Evolutionary conservation across 2,888 invertebrate genomes (phyloP).

Genomic region (Polydrusus pterygomalis): DNA sequence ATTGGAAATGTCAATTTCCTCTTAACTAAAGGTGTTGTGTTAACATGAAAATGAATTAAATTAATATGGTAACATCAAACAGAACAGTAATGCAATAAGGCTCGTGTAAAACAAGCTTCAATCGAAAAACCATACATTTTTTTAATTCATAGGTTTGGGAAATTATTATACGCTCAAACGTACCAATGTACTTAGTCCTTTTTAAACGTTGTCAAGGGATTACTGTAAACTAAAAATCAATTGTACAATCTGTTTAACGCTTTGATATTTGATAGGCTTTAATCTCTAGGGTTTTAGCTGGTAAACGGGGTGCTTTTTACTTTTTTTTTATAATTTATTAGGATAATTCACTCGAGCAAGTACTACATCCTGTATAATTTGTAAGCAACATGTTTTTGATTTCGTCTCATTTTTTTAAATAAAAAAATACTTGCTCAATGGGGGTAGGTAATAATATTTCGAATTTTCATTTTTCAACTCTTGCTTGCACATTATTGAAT

Average conservation of each 20-base stretch:
- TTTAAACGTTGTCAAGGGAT: background rate
- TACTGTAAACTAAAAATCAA: conserved; percentile 5
- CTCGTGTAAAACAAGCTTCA: too few species aligned
- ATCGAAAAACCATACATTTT: too few species aligned
- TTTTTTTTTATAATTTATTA: conserved; percentile 13
- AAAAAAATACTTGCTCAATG: background rate
- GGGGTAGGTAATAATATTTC: background rate
- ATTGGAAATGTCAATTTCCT: too few species aligned
- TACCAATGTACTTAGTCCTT: conserved; percentile 3
- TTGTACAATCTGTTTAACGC: conserved; percentile 4
- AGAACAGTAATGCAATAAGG: background rate
- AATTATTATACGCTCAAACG: background rate
- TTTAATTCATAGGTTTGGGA: too few species aligned
- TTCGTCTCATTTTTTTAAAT: background rate
- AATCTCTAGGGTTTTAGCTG: conserved; percentile 11
- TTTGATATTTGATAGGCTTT: background rate
- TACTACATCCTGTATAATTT: conserved; percentile 32
- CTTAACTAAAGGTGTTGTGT: too few species aligned
- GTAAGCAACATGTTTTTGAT: conserved; percentile 27
- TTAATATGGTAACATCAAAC: background rate
- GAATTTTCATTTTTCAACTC: background rate
- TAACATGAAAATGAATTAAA: background rate
- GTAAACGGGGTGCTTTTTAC: background rate
- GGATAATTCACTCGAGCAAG: conserved; percentile 1
- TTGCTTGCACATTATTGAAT: conserved; percentile 9